Conservation (phyloP, 1,140 invertebrate species). For the Neodiprion fabricii region DNA sequence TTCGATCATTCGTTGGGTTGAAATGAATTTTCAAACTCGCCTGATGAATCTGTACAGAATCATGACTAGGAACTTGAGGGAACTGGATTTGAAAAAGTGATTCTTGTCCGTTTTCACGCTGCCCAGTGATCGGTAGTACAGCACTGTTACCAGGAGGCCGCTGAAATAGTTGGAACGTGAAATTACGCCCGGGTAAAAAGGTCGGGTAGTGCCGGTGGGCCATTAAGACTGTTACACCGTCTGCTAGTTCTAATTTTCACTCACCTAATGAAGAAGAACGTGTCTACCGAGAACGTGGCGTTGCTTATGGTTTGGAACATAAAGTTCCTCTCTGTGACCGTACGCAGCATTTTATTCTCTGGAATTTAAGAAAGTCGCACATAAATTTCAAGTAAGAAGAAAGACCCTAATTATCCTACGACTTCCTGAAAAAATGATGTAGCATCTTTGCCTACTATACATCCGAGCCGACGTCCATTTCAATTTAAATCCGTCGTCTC, state of each 20-base stretch:
- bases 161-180: conserved; percentile 60
- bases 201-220: no score
- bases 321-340: conserved; percentile 78
- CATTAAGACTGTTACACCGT: no score
- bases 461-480: background rate
- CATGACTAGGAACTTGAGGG: conserved; percentile 64
- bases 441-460: background rate
- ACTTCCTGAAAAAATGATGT: background rate
- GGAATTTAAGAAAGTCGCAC: conserved; percentile 26
- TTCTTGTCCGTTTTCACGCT: conserved; percentile 51
- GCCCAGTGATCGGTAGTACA: conserved; percentile 71
- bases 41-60: conserved; percentile 72
- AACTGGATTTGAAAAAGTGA: conserved; percentile 52
- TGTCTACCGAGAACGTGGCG: conserved; percentile 89
- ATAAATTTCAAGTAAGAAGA: background rate
- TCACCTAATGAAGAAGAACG: conserved; percentile 90
- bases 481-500: conserved; percentile 6
- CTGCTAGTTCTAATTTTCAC: background rate
- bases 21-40: conserved; percentile 40
- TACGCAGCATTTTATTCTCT: conserved; percentile 75
- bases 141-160: conserved; percentile 77
- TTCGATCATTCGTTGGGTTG: background rate
- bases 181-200: conserved; percentile 6
- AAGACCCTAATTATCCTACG: background rate
- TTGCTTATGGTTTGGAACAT: conserved; percentile 87